phyloP scores from a whole-genome alignment of 2,888 invertebrate genomes.

The Agrilus biguttatus region DNA sequence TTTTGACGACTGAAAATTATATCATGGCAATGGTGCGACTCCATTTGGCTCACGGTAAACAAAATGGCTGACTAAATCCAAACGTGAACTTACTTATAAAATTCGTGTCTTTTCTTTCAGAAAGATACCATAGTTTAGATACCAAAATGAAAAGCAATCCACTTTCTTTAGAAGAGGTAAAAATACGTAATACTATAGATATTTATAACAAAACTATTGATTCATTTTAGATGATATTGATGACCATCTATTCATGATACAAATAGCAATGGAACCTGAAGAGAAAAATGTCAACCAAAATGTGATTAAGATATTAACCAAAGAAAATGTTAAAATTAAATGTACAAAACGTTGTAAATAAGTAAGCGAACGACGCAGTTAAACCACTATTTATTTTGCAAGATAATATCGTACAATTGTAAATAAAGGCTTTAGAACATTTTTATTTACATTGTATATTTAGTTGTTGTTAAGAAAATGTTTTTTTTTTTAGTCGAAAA shows the following conservation, averaged over 20 bases:
- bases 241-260: constrained; percentile 43
- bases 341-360: not conserved
- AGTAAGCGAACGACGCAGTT: not conserved
- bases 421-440: no score
- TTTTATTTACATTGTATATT: no score
- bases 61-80: not conserved
- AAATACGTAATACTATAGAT: constrained; percentile 8
- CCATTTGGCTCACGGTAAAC: constrained; percentile 46
- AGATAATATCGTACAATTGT: no score
- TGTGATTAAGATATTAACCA: constrained; percentile 9
- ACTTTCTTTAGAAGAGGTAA: constrained; percentile 55
- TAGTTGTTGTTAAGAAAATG: no score
- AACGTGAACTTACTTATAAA: not conserved
- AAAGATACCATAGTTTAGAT: constrained; percentile 53
- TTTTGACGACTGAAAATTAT: constrained; percentile 45
- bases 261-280: constrained; percentile 2
- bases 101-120: constrained; percentile 30
- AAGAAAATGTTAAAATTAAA: constrained; percentile 2
- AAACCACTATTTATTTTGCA: no score
- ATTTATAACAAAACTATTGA: constrained; percentile 3
- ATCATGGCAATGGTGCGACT: constrained; percentile 49
- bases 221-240: constrained; percentile 40
- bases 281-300: constrained; percentile 14
- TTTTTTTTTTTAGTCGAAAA: no score
- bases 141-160: constrained; percentile 58